Evolutionary conservation across 2,797 vertebrate species (phyloP), one percentile per base, ranked within the genome.

Genomic region (Eleutherodactylus coqui): DNA sequence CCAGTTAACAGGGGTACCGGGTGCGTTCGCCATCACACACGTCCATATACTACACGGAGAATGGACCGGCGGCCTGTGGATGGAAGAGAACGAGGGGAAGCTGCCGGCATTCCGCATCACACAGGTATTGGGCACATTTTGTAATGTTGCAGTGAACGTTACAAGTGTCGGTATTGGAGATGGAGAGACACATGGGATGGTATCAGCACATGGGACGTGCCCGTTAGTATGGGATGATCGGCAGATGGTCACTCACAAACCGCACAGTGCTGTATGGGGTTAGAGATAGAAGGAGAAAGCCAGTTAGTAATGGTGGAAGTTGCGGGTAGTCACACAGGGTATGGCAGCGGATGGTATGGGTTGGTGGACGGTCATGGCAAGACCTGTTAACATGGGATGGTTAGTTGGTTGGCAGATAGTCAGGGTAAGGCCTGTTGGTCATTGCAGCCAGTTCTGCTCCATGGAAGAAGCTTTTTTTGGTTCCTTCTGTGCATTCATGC

Each of bases 361-460:
- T 34, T 27, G 34, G 75, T 24, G 75, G 21, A 60, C 9, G 19
- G 51, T 58, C 13, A 13, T 5, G 19, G 75, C 5, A 19, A 11
- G 45, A 21, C 34, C 75, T 36, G 49, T 36, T 1, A 16, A 4
- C 17, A 60, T 38, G 36, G 53, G 34, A 60, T 78, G 76, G 32
- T 58, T 41, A 14, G 34, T n/a, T 76, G 79, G 36, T 47, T 27
- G 49, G 75, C 64, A 77, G 53, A 41, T 70, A 16, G 41, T 84
- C 45, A 3, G 38, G 86, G 75, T 81, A 83, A 87, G 83, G 69
- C 80, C 85, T 32, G 62, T 84, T 89, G 90, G 87, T 79, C 53
- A 0, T 24, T 13, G 90, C 88, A 90, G 89, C 72, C n/a, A 34
- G 49, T 80, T 89, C 90, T 90, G 89, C 85, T 78, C 90, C 92